These are phyloP conservation scores for Aplidium turbinatum DNA, from an alignment of 23 tunicate genomes.

Conservation along the genomic window DNA sequence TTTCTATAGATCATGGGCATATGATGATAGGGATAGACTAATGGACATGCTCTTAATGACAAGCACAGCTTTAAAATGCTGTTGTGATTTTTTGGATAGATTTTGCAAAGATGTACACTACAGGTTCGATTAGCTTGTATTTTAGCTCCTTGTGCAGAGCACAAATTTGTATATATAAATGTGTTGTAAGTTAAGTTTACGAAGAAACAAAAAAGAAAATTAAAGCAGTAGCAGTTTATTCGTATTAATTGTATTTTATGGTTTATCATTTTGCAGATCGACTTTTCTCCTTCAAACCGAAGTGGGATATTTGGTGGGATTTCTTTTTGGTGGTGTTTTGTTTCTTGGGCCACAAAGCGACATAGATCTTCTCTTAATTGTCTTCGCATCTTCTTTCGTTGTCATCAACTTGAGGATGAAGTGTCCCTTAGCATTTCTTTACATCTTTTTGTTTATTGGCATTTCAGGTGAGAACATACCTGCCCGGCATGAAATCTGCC, in stretches of 20 bases:
- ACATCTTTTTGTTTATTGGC: conserved; percentile 30
- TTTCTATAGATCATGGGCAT: conserved; percentile 45
- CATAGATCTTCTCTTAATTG: conserved; percentile 35
- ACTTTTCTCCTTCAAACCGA: conserved; percentile 36
- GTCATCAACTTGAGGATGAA: conserved; percentile 60
- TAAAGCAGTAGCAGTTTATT: no score
- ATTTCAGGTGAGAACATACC: conserved; percentile 36
- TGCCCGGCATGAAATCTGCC: no score
- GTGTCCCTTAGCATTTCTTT: conserved; percentile 51
- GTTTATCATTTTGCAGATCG: conserved; percentile 49
- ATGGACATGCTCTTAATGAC: conserved; percentile 56
- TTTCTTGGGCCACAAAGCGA: conserved; percentile 41
- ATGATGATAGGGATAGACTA: conserved; percentile 52
- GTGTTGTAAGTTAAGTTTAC: no score
- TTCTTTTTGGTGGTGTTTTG: conserved; percentile 28
- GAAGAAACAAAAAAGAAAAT: no score
- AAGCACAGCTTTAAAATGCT: conserved; percentile 49
- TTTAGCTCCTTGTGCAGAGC: no score
- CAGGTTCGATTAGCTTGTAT: no score
- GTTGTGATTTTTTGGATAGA: conserved; percentile 67
- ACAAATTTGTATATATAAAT: no score
- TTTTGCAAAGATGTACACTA: conserved; percentile 42
- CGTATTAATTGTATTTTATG: background rate
- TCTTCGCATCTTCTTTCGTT: conserved; percentile 36
- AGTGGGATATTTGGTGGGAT: conserved; percentile 29